phyloP scores from a whole-genome alignment of 2,113 vertebrate species.

The Chloropsis cyanopogon region DNA sequence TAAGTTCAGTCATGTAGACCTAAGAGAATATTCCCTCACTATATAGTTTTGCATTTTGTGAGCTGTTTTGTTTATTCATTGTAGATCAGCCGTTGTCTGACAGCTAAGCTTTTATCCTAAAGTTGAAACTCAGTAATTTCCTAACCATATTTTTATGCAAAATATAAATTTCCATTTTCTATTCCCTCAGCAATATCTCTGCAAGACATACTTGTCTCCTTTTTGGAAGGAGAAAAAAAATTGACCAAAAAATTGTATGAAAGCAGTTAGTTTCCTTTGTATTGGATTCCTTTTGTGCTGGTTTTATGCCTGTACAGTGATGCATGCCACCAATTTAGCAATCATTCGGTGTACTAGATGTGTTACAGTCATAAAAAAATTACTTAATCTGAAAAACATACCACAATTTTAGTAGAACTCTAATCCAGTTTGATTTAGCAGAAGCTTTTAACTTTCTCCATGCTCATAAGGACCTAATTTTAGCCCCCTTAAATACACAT shows the following conservation, averaged over 20 bases:
- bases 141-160: not conserved
- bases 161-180: not conserved
- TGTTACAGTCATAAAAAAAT: not conserved
- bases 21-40: not conserved
- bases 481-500: not conserved
- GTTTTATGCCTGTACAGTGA: not conserved
- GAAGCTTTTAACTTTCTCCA: not conserved
- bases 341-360: not conserved
- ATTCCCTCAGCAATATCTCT: not conserved
- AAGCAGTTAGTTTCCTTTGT: not conserved
- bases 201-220: not conserved
- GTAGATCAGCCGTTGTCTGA: slow-evolving; percentile 16
- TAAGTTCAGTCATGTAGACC: slow-evolving; percentile 1
- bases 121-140: not conserved
- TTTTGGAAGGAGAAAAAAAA: not conserved
- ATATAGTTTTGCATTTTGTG: not conserved
- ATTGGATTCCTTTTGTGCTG: not conserved
- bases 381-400: not conserved
- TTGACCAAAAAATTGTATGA: not conserved
- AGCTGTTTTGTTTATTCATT: slow-evolving; percentile 12
- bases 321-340: not conserved
- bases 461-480: not conserved
- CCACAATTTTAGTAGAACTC: not conserved
- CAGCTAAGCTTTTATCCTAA: slow-evolving; percentile 1
- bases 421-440: not conserved